Evolutionary conservation across 1,140 invertebrate species (phyloP), one percentile per base, ranked within the genome.

Genomic region (Diachasmimorpha longicaudata): DNA sequence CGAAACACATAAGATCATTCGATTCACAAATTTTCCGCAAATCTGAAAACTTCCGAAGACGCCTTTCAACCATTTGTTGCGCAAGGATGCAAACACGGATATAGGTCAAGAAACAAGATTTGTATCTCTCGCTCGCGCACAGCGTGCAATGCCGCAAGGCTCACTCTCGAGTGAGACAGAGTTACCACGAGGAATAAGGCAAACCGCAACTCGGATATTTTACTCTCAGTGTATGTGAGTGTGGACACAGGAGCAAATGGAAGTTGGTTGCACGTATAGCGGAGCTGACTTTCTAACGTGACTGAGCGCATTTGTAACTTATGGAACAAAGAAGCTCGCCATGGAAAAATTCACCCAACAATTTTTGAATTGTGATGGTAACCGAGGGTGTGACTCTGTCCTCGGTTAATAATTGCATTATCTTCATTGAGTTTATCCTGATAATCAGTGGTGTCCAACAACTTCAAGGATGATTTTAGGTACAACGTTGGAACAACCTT

Each of bases 21-120:
- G n/a, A n/a, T 75, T 39, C 13, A n/a, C 3, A 37, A 68, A 37
- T 37, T 10, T 31, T 13, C 36, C n/a, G 19, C 36, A 68, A 37
- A 37, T 37, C 16, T 78, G 78, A 79, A 77, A 81, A 85, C 84
- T 84, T 83, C 83, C 82, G 81, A 85, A 85, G 82, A 85, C 82
- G 80, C 81, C 85, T 85, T 86, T 84, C 80, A 73, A 81, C 81
- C 72, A 11, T 14, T 25, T 67, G 82, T 87, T 86, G 86, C 84
- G 85, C 86, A 87, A 88, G 81, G 83, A 84, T 83, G 83, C 85
- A 84, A 87, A 85, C 79, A 81, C 84, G 84, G 85, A 88, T 88
- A 87, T 87, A 84, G 86, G 86, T 87, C 86, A 88, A 87, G 85
- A 88, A 88, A 84, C 82, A 86, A 88, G 86, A 88, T 87, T 88